Percentiles rank a stretch among this genome's conserved stretches.
Conservation (phyloP, 2,113 vertebrate species). For the Tonatia bakeri region DNA sequence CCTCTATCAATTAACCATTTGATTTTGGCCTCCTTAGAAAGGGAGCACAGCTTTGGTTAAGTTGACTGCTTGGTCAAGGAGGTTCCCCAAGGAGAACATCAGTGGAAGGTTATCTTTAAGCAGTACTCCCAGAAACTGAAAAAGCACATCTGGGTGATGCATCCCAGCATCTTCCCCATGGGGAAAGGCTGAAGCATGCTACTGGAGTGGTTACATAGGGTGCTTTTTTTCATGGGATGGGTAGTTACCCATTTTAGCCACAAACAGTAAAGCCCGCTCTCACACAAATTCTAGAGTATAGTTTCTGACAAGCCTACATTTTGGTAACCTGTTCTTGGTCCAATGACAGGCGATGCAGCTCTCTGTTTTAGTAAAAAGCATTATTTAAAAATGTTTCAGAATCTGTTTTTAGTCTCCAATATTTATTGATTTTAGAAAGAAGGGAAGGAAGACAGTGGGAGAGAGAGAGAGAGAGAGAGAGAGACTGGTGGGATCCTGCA, state of each 20-base stretch:
- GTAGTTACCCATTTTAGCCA: not conserved
- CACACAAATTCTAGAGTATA: not conserved
- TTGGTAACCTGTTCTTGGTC: not conserved
- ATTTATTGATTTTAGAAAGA: no score
- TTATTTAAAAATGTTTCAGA: not conserved
- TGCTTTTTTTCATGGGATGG: not conserved
- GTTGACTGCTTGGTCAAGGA: not conserved
- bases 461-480: no score
- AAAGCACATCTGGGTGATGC: rapidly evolving
- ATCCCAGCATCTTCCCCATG: not conserved
- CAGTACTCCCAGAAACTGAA: rapidly evolving
- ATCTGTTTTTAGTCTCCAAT: not conserved
- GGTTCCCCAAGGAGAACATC: not conserved
- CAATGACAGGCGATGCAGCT: not conserved
- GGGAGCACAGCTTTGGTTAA: rapidly evolving
- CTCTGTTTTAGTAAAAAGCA: not conserved
- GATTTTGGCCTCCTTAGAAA: not conserved
- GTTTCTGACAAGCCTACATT: not conserved
- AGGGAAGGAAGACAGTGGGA: no score
- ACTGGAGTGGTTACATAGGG: rapidly evolving
- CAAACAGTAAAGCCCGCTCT: not conserved
- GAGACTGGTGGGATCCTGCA: no score
- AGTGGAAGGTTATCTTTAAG: not conserved
- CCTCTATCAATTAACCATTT: not conserved
- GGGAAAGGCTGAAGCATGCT: not conserved